Evolutionary conservation across 2,888 invertebrate species (phyloP).

Genomic region (Acanthosepion lycidas): DNA sequence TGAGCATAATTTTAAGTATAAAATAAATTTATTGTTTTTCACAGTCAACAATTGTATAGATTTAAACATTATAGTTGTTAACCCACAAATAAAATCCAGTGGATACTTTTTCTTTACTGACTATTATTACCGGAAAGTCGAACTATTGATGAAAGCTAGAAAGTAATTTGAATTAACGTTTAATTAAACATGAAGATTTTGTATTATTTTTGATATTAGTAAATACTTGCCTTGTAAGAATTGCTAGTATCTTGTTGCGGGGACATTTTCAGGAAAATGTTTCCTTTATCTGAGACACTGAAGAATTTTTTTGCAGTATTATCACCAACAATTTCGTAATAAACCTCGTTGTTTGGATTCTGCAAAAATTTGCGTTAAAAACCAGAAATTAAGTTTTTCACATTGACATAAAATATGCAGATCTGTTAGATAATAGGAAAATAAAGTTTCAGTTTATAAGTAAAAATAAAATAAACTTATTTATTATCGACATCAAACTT

Average conservation of each 20-base stretch:
- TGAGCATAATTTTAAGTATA: too few relatives aligned
- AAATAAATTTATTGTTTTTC: too few relatives aligned
- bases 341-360: slow-evolving; percentile 65
- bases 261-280: slow-evolving; percentile 61
- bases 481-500: background rate
- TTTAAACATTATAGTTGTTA: too few relatives aligned
- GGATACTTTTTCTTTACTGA: too few relatives aligned
- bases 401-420: background rate
- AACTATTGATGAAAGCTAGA: too few relatives aligned
- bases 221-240: background rate
- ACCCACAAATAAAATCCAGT: too few relatives aligned
- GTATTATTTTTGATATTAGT: too few relatives aligned
- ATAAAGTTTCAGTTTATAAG: background rate
- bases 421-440: background rate
- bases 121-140: too few relatives aligned
- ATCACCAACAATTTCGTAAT: slow-evolving; percentile 61
- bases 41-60: too few relatives aligned
- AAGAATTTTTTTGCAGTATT: slow-evolving; percentile 58
- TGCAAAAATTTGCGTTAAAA: slow-evolving; percentile 50
- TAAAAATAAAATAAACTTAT: background rate
- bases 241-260: slow-evolving; percentile 47
- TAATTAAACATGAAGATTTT: too few relatives aligned
- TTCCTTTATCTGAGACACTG: slow-evolving; percentile 60
- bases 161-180: too few relatives aligned
- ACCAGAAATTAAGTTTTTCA: background rate